phyloP scores from a whole-genome alignment of 2,888 invertebrate species.

The Sinhomidia bicolor region DNA sequence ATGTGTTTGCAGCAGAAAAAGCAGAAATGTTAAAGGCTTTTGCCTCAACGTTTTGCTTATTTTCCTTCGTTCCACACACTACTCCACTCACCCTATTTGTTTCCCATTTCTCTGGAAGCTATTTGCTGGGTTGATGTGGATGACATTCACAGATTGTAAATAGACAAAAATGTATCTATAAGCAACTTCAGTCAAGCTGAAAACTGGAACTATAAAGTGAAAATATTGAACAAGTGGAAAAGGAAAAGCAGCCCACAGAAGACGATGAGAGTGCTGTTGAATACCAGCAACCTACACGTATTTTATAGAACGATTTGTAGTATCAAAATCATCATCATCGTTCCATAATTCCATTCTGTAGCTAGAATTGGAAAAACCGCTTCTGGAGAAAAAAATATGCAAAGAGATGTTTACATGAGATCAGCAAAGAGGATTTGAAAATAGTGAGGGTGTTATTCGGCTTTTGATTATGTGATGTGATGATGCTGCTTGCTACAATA shows the following conservation, averaged over 20 bases:
- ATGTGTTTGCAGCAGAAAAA: too few species aligned
- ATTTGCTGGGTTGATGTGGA: neutral
- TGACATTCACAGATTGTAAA: neutral
- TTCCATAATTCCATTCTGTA: neutral
- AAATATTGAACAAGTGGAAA: neutral
- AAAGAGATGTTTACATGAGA: conserved; percentile 7
- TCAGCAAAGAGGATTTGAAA: conserved; percentile 14
- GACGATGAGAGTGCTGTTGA: too few species aligned
- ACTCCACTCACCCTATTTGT: conserved; percentile 9
- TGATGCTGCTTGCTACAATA: neutral
- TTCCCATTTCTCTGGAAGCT: conserved; percentile 17
- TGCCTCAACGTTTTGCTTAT: neutral
- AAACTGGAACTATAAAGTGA: conserved; percentile 10
- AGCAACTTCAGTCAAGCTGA: neutral
- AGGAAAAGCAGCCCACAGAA: neutral
- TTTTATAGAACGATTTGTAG: neutral
- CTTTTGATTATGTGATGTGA: neutral
- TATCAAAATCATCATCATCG: neutral
- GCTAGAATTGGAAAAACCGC: conserved; percentile 2
- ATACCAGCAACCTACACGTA: neutral
- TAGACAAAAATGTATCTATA: neutral
- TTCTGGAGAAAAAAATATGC: conserved; percentile 13
- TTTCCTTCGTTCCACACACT: neutral
- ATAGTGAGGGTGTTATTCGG: conserved; percentile 2
- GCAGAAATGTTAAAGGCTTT: too few species aligned